Evolutionary conservation across 2,113 vertebrate genomes (phyloP).

Genomic region (Galeopterus variegatus): DNA sequence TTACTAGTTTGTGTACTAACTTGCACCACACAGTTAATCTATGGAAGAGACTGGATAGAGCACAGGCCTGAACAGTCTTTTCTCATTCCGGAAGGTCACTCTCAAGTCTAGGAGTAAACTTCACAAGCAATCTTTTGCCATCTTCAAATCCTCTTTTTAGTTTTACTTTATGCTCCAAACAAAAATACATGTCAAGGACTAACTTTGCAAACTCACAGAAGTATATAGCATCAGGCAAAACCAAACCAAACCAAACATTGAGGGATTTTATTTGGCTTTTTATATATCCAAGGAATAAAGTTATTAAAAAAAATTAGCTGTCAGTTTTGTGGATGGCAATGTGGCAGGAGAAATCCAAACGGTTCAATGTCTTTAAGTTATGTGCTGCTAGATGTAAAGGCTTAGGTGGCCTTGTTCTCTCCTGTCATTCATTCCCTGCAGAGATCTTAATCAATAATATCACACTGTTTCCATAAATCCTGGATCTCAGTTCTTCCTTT

Average conservation of each 20-base stretch:
- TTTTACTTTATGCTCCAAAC: conserved; percentile 15
- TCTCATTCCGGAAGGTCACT: background rate
- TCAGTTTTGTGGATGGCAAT: background rate
- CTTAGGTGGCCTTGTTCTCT: background rate
- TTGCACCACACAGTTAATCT: background rate
- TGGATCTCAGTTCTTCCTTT: background rate
- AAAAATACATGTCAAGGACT: background rate
- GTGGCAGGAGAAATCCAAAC: background rate
- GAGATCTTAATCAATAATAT: background rate
- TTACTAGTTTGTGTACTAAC: background rate
- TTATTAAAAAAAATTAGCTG: background rate
- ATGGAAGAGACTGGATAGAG: background rate
- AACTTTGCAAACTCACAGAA: conserved; percentile 31
- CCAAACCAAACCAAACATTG: background rate
- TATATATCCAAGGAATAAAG: conserved; percentile 53
- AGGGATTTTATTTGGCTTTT: conserved; percentile 47
- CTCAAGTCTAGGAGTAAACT: conserved; percentile 27
- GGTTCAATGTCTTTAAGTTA: background rate
- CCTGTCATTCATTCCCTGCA: background rate
- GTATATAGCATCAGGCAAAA: background rate
- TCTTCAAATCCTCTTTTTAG: background rate
- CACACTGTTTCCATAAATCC: background rate
- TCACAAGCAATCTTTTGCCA: background rate
- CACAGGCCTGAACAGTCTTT: background rate
- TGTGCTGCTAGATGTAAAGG: background rate